Percentiles rank a stretch among this genome's conserved stretches.
These are phyloP conservation scores for Nasonia giraulti DNA, from an alignment of 1,140 invertebrate genomes.

Conservation along the genomic window DNA sequence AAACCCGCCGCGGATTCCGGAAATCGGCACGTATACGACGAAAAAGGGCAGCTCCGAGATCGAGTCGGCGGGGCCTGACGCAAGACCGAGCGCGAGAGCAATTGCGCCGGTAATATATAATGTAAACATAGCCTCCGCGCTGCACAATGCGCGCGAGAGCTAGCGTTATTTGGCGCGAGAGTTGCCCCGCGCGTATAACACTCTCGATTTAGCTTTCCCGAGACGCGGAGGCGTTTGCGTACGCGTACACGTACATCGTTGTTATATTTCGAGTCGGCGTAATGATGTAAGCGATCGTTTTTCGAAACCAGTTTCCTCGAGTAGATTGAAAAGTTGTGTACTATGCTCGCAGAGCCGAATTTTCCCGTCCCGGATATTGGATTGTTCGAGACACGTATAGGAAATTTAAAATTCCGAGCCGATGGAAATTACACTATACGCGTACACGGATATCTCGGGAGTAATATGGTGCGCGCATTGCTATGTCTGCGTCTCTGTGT, in stretches of 20 bases:
- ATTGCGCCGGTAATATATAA: neutral
- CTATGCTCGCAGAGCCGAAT: neutral
- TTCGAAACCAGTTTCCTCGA: neutral
- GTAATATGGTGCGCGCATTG: neutral
- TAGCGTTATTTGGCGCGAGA: neutral
- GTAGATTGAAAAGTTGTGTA: neutral
- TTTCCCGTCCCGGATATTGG: neutral
- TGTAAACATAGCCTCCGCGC: neutral
- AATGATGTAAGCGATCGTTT: constrained; percentile 1
- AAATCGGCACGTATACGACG: too few species aligned
- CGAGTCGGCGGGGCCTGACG: neutral
- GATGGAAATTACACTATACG: neutral
- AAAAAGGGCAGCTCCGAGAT: too few species aligned
- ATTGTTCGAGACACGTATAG: neutral
- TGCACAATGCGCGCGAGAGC: neutral
- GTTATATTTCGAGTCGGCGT: neutral
- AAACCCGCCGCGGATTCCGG: too few species aligned
- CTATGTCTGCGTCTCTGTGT: neutral
- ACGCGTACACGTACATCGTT: neutral
- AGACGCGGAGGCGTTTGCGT: too few species aligned
- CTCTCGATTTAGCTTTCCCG: neutral
- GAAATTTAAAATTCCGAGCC: neutral
- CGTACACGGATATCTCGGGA: too few species aligned
- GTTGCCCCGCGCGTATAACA: too few species aligned
- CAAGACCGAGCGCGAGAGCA: neutral